Evolutionary conservation across 2,113 vertebrate genomes (phyloP).

Genomic region (Poicephalus gulielmi): DNA sequence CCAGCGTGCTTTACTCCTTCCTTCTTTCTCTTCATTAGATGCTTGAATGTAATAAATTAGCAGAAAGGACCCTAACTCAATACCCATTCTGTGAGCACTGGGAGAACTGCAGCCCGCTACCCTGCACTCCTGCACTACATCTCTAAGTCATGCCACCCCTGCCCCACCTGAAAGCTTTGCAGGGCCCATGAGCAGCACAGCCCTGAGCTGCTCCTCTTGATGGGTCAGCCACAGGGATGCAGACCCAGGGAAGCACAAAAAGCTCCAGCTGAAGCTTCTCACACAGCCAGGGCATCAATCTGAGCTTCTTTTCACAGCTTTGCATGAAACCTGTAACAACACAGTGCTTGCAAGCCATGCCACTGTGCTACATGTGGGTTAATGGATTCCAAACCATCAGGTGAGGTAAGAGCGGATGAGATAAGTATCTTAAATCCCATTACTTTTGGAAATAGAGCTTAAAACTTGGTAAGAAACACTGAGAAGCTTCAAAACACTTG

Average conservation of each 20-base stretch:
- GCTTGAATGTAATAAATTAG: background rate
- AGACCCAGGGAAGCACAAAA: rapidly evolving
- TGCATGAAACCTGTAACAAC: rapidly evolving
- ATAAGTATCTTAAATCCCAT: background rate
- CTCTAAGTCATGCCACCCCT: rapidly evolving
- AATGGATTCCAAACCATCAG: background rate
- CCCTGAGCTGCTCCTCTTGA: background rate
- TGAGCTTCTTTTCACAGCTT: background rate
- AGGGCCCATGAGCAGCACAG: rapidly evolving
- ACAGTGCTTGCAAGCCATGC: rapidly evolving
- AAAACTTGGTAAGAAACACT: background rate
- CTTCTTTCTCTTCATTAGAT: background rate
- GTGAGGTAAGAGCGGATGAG: rapidly evolving
- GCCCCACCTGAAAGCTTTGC: background rate
- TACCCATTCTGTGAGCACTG: background rate
- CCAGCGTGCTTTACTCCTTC: conserved; percentile 26
- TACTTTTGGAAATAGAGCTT: background rate
- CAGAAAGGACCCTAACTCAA: background rate
- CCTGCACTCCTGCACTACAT: background rate
- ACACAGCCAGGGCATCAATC: rapidly evolving
- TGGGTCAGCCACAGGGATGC: background rate
- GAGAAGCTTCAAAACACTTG: background rate
- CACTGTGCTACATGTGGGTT: background rate
- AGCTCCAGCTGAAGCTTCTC: background rate
- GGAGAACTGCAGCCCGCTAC: background rate